Evolutionary conservation across 2,797 vertebrate species (phyloP), one percentile per base, ranked within the genome.

Genomic region (Anolis apletophallus): DNA sequence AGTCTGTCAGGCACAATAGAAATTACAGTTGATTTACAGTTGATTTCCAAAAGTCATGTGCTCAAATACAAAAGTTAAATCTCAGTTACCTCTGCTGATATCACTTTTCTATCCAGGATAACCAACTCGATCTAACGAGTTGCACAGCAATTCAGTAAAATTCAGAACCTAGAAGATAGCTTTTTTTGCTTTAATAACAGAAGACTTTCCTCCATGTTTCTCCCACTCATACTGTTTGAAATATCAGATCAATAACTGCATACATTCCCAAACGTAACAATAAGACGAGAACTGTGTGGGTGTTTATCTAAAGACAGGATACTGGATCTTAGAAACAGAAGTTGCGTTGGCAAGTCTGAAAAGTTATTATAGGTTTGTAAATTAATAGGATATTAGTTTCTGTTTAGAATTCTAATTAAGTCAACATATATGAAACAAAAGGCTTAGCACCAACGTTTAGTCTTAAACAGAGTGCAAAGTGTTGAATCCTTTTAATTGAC

Each of bases 241-340:
- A 50, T 32, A 29, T 80, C 57, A 82, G 85, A 87, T 50, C 46
- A n/a, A 23, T 71, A 68, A 67, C 40, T 1, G 3, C 40, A 73
- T 76, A 79, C 32, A 85, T 1, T 17, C 46, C 75, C 81, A 85
- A 90, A 0, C 11, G 52, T n/a, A 36, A 2, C 19, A 34, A 69
- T 71, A 83, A 69, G 78, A 0, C 2, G 71, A 0, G 3, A 19
- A 26, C 2, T 36, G 76, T 29, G 10, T 46, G 88, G 64, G 21
- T 81, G 50, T 90, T 89, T 76, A 77, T 88, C 87, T 92, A 81
- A 54, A 87, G 2, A 1, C 8, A 17, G 85, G 26, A 91, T 88
- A 34, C 3, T 80, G 77, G 17, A 87, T 88, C 5, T 46, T 88
- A 29, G 55, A 67, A 29, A 75, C 32, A 88, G 83, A 83, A 88